A percentile compares a stretch with the other conserved stretches of the same genome.
Conservation (phyloP, 2,888 invertebrate species). For the Griposia aprilina region DNA sequence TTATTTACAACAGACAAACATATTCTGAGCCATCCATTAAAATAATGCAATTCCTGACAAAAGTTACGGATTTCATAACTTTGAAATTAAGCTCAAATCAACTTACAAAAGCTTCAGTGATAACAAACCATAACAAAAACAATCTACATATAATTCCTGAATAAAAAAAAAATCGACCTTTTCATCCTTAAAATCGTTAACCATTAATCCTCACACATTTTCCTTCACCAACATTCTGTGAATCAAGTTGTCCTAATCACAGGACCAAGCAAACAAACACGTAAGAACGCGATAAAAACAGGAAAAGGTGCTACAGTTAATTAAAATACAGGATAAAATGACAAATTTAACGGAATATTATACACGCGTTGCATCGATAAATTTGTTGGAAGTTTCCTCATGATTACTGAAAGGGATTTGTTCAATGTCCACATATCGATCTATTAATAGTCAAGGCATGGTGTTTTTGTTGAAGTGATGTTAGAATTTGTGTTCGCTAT, state of each 20-base stretch:
- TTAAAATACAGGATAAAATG: slow-evolving; percentile 72
- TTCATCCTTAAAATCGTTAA: slow-evolving; percentile 11
- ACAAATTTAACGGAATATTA: slow-evolving; percentile 77
- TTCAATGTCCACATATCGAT: slow-evolving; percentile 18
- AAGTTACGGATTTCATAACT: background rate
- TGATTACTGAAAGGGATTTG: slow-evolving; percentile 56
- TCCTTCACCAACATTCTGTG: slow-evolving; percentile 59
- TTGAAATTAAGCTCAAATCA: background rate
- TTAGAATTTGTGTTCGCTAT: background rate
- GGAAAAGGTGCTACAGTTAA: slow-evolving; percentile 70
- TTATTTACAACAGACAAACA: too few relatives aligned
- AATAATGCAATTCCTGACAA: background rate
- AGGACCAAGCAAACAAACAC: slow-evolving; percentile 62
- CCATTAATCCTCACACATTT: slow-evolving; percentile 34
- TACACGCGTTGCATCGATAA: slow-evolving; percentile 71
- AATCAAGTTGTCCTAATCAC: slow-evolving; percentile 67
- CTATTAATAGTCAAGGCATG: slow-evolving; percentile 31
- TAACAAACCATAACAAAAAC: background rate
- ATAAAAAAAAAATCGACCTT: background rate
- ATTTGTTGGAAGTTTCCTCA: slow-evolving; percentile 65
- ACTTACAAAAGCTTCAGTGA: background rate
- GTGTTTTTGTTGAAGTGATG: slow-evolving; percentile 10
- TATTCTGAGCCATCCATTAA: background rate
- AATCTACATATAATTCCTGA: background rate
- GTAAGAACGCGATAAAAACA: slow-evolving; percentile 67